Conservation (phyloP, 2,113 vertebrate species). For the Apistogramma diplotaenia region DNA sequence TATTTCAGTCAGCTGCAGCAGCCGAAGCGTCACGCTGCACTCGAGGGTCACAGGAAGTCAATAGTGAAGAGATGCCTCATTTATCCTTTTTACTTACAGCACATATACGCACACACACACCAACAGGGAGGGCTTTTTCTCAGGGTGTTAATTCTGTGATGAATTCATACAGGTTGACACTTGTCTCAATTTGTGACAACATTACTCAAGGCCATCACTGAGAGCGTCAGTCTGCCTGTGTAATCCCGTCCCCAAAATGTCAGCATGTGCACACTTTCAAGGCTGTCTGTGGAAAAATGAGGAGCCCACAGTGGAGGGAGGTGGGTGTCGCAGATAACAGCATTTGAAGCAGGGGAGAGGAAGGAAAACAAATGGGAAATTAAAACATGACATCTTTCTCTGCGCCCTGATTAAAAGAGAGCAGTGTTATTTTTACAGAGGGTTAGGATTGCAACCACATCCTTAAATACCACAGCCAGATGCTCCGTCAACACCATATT, state of each 20-base stretch:
- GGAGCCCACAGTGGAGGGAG: constrained; percentile 9
- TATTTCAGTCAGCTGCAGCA: constrained; percentile 37
- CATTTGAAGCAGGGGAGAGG: constrained; percentile 2
- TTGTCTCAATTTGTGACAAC: constrained; percentile 53
- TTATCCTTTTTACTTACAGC: constrained; percentile 55
- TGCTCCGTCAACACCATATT: constrained; percentile 12
- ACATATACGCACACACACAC: constrained; percentile 17
- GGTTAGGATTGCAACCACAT: background rate
- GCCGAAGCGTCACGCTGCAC: constrained; percentile 6
- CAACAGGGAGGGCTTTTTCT: constrained; percentile 17
- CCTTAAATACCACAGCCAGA: constrained; percentile 7
- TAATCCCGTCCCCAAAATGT: constrained; percentile 63
- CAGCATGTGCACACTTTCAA: constrained; percentile 37
- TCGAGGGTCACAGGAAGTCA: constrained; percentile 49
- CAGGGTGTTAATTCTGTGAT: constrained; percentile 51
- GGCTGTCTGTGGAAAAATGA: constrained; percentile 25
- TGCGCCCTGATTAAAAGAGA: constrained; percentile 22
- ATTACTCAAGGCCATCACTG: constrained; percentile 55
- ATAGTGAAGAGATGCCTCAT: constrained; percentile 38
- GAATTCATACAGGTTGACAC: constrained; percentile 45
- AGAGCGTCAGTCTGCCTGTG: constrained; percentile 34
- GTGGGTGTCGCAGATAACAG: constrained; percentile 6
- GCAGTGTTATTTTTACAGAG: background rate
- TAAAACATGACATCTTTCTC: constrained; percentile 33
- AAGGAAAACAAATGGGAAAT: constrained; percentile 36